Evolutionary conservation across 1,140 invertebrate genomes (phyloP), one percentile per base, ranked within the genome.

Genomic region (Brachionus asplanchnoidis): DNA sequence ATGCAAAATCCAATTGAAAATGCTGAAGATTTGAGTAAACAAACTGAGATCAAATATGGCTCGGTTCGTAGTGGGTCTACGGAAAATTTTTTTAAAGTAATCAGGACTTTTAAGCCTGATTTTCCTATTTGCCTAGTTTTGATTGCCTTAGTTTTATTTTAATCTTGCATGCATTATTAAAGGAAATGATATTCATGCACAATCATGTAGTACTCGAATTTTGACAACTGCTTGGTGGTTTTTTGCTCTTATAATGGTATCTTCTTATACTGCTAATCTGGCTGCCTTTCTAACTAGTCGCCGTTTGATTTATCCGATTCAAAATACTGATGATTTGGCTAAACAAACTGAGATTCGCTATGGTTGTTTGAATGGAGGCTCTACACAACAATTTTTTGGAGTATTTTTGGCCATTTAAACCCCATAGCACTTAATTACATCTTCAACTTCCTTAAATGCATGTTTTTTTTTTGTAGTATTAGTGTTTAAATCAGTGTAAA

Each of bases 191-290:
- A 23, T 66, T 20, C 50, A 82, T 82, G 17, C 65, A 82, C 36
- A 66, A 42, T 82, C 79, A 28, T 92, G 96, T 84, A 95, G 95
- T 0, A 97, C 97, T 3, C 92, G 97, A 44, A 96, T 99, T 87
- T 96, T 98, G 0, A 95, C 96, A 3, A 95, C 95, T 75, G 95
- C 97, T 0, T 99, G 97, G 97, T 99, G 97, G 97, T 99, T 99
- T 90, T 99, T 99, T 90, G 98, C 97, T 0, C 92, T 99, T 23
- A 98, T 99, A 87, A 92, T 99, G 84, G 97, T 99, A 85, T 98
- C 96, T 50, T 98, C 96, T n/a, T 99, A 99, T 90, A 99, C 97
- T 20, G 97, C 97, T 65, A 99, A 99, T 90, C 91, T 99, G 85
- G 96, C 97, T 1, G 97, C 97, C 12, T 99, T 98, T 90, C 92